A percentile compares a stretch with the other conserved stretches of the same genome.
phyloP scores from a whole-genome alignment of 1,140 invertebrate species.

The Maconellicoccus hirsutus region DNA sequence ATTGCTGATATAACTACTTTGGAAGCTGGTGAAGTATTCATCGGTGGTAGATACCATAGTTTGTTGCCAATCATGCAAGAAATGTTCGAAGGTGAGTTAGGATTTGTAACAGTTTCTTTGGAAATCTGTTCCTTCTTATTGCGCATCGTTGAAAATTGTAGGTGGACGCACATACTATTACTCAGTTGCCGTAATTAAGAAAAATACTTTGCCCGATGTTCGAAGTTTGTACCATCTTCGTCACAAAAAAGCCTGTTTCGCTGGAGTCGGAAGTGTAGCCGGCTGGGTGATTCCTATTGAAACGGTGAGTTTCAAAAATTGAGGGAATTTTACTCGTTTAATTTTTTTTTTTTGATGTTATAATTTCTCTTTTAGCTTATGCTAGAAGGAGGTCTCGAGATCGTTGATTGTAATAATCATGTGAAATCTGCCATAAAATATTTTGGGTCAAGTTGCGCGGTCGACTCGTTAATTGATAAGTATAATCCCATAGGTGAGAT shows the following conservation, averaged over 20 bases:
- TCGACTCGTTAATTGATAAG: constrained; percentile 79
- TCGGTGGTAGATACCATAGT: constrained; percentile 83
- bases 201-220: constrained; percentile 48
- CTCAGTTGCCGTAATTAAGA: constrained; percentile 74
- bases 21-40: constrained; percentile 87
- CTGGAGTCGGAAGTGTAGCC: constrained; percentile 77
- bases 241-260: constrained; percentile 73
- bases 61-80: constrained; percentile 81
- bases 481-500: constrained; percentile 79
- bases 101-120: no score
- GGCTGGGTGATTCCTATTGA: constrained; percentile 88
- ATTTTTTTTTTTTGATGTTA: no score
- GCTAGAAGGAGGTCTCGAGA: constrained; percentile 61
- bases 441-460: constrained; percentile 84
- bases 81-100: constrained; percentile 39
- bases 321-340: background rate
- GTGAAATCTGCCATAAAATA: constrained; percentile 83
- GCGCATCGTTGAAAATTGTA: no score
- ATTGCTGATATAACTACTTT: constrained; percentile 73
- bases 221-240: constrained; percentile 51
- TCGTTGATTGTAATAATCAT: constrained; percentile 91
- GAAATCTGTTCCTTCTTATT: no score
- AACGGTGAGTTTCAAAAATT: constrained; percentile 42
- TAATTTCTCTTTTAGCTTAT: constrained; percentile 51
- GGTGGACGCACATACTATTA: constrained; percentile 53